These are phyloP conservation scores for Bursaphelenchus okinawaensis DNA, from an alignment of 2,888 invertebrate species.

Conservation along the genomic window DNA sequence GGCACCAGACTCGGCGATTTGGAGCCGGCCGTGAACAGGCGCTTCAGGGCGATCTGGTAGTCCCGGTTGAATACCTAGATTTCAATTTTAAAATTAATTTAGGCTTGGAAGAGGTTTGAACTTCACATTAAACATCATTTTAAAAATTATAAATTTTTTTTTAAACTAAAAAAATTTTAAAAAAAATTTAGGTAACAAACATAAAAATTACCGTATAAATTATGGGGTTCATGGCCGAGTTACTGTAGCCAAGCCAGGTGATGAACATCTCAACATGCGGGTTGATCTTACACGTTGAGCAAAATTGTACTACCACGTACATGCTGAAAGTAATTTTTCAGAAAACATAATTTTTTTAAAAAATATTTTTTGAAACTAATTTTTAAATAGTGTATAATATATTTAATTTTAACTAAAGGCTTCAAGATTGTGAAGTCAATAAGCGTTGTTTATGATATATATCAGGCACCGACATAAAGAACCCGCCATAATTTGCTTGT, in stretches of 20 bases:
- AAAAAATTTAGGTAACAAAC: neutral
- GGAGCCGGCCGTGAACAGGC: constrained; percentile 38
- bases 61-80: constrained; percentile 56
- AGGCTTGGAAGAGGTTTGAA: neutral
- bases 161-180: neutral
- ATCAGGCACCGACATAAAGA: no score
- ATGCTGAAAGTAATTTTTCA: constrained; percentile 37
- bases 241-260: constrained; percentile 51
- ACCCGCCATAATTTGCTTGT: no score
- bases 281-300: constrained; percentile 44
- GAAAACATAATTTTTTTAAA: neutral
- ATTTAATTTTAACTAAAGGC: neutral
- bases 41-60: constrained; percentile 57
- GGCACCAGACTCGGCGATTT: neutral
- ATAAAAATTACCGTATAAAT: constrained; percentile 50
- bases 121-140: neutral
- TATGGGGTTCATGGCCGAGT: constrained; percentile 58
- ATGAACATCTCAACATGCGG: constrained; percentile 58
- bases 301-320: constrained; percentile 57
- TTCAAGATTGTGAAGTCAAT: no score
- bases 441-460: no score
- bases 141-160: neutral
- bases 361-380: no score
- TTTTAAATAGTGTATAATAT: no score
- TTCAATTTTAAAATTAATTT: neutral